phyloP scores from a whole-genome alignment of 2,113 vertebrate species.

The Amblyopsis rosae region DNA sequence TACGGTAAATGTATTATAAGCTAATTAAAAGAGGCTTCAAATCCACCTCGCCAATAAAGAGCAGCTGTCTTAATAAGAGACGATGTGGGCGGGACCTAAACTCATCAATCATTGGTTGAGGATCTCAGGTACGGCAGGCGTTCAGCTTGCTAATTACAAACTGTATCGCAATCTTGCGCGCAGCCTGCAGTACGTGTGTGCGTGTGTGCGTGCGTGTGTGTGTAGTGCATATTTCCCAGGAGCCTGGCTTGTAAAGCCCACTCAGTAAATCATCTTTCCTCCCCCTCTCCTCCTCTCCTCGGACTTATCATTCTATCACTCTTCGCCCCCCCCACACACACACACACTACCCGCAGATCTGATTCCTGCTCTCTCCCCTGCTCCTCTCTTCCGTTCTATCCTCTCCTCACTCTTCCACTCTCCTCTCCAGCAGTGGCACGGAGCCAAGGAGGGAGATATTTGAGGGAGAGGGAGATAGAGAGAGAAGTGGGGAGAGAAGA shows the following conservation, averaged over 20 bases:
- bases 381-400: constrained; percentile 24
- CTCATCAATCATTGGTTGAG: constrained; percentile 51
- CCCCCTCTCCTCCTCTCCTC: constrained; percentile 13
- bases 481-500: constrained; percentile 6
- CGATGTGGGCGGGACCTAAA: constrained; percentile 20
- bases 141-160: constrained; percentile 49
- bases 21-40: no score
- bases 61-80: constrained; percentile 27
- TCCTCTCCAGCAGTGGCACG: constrained; percentile 1
- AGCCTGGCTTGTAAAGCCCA: constrained; percentile 58
- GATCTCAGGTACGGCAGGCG: constrained; percentile 25
- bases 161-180: constrained; percentile 16
- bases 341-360: neutral
- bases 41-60: neutral
- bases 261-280: constrained; percentile 64
- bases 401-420: constrained; percentile 3
- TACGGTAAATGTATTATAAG: neutral
- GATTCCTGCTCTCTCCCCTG: constrained; percentile 15
- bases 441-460: constrained; percentile 6
- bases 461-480: constrained; percentile 1
- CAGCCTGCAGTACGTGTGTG: constrained; percentile 2
- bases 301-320: constrained; percentile 54
- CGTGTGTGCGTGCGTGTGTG: constrained; percentile 1
- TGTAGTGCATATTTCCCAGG: constrained; percentile 59
- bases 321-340: constrained; percentile 14